These are phyloP conservation scores for Capitulum mitella DNA, from an alignment of 2,888 invertebrate genomes.

Conservation along the genomic window DNA sequence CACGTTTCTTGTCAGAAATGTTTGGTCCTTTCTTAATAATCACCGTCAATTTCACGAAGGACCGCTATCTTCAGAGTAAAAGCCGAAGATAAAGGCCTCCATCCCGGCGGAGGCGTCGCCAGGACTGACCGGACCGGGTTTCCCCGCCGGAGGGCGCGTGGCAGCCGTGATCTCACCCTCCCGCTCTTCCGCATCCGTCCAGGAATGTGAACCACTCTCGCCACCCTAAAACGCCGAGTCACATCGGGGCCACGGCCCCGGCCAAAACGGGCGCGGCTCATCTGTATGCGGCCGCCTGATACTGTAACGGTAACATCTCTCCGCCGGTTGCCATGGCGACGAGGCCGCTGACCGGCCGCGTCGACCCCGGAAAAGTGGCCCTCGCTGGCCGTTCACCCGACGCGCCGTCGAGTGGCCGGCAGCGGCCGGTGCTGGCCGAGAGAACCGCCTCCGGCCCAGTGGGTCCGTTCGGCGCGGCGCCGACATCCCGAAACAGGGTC, in stretches of 20 bases:
- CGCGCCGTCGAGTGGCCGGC: too few species aligned
- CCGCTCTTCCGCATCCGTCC: background rate
- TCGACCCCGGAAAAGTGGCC: background rate
- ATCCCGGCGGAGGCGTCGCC: too few species aligned
- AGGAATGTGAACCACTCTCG: background rate
- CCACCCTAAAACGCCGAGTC: background rate
- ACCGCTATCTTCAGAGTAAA: too few species aligned
- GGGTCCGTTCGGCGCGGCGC: too few species aligned
- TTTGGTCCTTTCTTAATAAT: too few species aligned
- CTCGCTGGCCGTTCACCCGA: background rate
- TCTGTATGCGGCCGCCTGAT: background rate
- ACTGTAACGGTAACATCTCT: slow-evolving; percentile 7
- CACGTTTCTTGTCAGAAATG: too few species aligned
- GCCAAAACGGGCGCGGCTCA: background rate
- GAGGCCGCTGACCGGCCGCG: background rate
- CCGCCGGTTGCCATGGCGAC: background rate
- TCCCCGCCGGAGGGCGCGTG: background rate
- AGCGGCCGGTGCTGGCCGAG: too few species aligned
- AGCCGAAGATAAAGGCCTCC: too few species aligned
- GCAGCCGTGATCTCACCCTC: background rate
- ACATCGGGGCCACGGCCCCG: background rate
- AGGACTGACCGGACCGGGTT: background rate
- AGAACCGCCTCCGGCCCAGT: too few species aligned
- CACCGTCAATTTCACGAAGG: too few species aligned
- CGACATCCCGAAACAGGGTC: too few species aligned